Evolutionary conservation across 2,113 vertebrate genomes (phyloP), one percentile per base, ranked within the genome.

Genomic region (Vireo altiloquus): DNA sequence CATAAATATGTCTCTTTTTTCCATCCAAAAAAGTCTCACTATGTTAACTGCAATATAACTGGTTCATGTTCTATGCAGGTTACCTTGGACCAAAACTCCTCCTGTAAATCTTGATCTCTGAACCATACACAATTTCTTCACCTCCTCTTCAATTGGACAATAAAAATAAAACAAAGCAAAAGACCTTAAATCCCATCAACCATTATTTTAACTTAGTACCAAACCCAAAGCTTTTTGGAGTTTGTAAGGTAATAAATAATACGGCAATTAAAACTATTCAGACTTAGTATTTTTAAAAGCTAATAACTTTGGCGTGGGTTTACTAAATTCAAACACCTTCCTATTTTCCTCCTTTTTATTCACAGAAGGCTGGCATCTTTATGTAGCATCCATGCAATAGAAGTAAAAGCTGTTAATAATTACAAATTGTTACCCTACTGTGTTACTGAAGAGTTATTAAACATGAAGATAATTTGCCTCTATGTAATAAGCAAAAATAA

Each of bases 401-500:
- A 91, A 82, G 23, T 40, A 93, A 87, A 90, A 87, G 54, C 44
- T 91, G 40, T 44, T 77, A 39, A 85, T 78, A 9, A 40, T 57
- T 93, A 82, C 27, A 42, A 89, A 63, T 25, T 71, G 39, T 53
- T 88, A 80, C 47, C 64, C 31, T 37, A 66, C 33, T 49, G 28
- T 39, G 63, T 75, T 66, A 66, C 3, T 54, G 44, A 52, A 70
- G 59, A 87, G 33, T 89, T 89, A 79, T 40, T 88, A 92, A 96
- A 87, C 47, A 90, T 60, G 30, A 93, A 61, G n/a, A 82, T 77
- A 57, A 94, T 79, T 33, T 44, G 24, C 66, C 22, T 70, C 35
- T 19, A 89, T 25, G 66, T 53, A 89, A 91, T 33, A 82, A 92
- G 83, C 17, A 90, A 96, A 94, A 93, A 74, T 77, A 61, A n/a